phyloP scores from a whole-genome alignment of 2,797 vertebrate species.

The Silurus lanzhouensis region DNA sequence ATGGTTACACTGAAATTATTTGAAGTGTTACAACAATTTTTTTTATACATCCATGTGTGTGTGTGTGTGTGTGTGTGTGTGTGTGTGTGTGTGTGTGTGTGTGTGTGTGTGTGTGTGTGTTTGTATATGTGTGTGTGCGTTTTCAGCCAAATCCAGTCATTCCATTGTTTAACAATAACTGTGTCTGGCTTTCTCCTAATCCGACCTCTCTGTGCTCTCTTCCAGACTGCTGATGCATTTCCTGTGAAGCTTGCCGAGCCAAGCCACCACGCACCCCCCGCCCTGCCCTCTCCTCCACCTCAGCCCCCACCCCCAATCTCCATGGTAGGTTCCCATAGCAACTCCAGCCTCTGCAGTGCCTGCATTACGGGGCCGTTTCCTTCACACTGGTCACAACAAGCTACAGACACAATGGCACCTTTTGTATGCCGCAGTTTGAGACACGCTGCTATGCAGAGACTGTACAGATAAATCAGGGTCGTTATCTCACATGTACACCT shows the following conservation, averaged over 20 bases:
- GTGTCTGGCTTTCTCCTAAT: slow-evolving; percentile 18
- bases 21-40: not conserved
- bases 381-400: slow-evolving; percentile 46
- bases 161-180: slow-evolving; percentile 23
- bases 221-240: slow-evolving; percentile 58
- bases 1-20: not conserved
- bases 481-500: slow-evolving; percentile 60
- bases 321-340: slow-evolving; percentile 68
- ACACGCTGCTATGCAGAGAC: slow-evolving; percentile 46
- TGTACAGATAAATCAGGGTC: slow-evolving; percentile 55
- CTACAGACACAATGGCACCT: slow-evolving; percentile 53
- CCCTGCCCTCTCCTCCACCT: slow-evolving; percentile 50
- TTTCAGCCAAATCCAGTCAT: slow-evolving; percentile 15
- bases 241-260: slow-evolving; percentile 52
- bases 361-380: slow-evolving; percentile 47
- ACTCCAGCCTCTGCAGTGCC: slow-evolving; percentile 63
- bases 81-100: too few relatives aligned
- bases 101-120: not conserved
- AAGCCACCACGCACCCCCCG: slow-evolving; percentile 46
- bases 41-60: not conserved
- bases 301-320: slow-evolving; percentile 56
- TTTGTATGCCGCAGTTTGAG: slow-evolving; percentile 54
- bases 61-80: too few relatives aligned
- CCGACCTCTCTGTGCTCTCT: slow-evolving; percentile 55
- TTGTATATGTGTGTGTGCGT: not conserved